Percentiles rank a stretch among this genome's conserved stretches.
Evolutionary conservation across 2,797 vertebrate genomes (phyloP).

Genomic region (Pangasius djambal): DNA sequence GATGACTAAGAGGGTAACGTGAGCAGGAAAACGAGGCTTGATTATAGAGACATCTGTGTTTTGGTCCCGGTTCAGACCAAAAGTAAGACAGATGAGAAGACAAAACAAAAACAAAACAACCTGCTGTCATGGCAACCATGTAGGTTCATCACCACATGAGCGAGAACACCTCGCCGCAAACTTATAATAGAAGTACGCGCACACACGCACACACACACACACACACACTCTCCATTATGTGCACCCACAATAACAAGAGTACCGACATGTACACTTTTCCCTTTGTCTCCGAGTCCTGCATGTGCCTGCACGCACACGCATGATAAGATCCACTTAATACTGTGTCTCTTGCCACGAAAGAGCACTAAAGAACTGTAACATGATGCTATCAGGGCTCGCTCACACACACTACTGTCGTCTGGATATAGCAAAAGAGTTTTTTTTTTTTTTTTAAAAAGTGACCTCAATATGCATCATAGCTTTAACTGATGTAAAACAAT

Average conservation of each 20-base stretch:
- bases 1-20: conserved; percentile 40
- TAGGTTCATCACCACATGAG: conserved; percentile 25
- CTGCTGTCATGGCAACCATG: conserved; percentile 50
- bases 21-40: conserved; percentile 31
- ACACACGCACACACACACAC: neutral
- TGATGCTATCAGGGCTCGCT: conserved; percentile 7
- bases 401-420: neutral
- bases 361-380: conserved; percentile 25
- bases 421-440: neutral
- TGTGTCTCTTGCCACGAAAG: conserved; percentile 35
- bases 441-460: neutral
- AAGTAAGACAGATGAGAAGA: conserved; percentile 35
- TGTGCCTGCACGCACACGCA: conserved; percentile 22
- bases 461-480: neutral
- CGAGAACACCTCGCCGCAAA: conserved; percentile 45
- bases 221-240: neutral
- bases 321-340: conserved; percentile 36
- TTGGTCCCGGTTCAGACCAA: conserved; percentile 38
- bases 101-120: conserved; percentile 49
- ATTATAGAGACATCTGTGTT: conserved; percentile 50
- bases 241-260: conserved; percentile 24
- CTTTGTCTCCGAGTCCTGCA: conserved; percentile 20
- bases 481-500: neutral
- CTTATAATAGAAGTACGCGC: conserved; percentile 24
- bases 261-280: conserved; percentile 3